Evolutionary conservation across 2,888 invertebrate genomes (phyloP).

Genomic region (Parnassius apollo): DNA sequence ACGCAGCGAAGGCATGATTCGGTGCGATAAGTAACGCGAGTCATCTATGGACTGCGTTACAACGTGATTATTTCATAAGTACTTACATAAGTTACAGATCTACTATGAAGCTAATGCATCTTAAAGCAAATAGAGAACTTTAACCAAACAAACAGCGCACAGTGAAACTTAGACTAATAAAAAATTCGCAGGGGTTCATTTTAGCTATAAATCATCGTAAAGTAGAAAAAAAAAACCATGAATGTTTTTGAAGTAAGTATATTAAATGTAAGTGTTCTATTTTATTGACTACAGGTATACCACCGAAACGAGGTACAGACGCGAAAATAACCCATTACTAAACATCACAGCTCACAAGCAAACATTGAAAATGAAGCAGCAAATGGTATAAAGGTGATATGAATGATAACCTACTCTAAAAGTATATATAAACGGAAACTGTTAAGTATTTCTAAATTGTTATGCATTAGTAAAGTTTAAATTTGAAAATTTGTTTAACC

Average conservation of each 20-base stretch:
- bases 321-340: constrained; percentile 56
- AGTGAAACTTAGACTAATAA: constrained; percentile 20
- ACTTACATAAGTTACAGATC: constrained; percentile 80
- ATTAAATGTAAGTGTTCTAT: constrained; percentile 24
- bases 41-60: constrained; percentile 44
- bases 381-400: constrained; percentile 59
- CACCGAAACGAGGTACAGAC: constrained; percentile 47
- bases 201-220: constrained; percentile 5
- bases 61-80: constrained; percentile 70
- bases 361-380: constrained; percentile 56
- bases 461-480: constrained; percentile 37
- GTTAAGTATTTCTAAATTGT: constrained; percentile 29
- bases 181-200: constrained; percentile 7
- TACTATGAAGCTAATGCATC: constrained; percentile 73
- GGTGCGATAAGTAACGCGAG: constrained; percentile 31
- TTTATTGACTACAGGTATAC: constrained; percentile 24
- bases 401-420: constrained; percentile 60
- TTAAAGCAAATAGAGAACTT: constrained; percentile 74
- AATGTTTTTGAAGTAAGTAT: constrained; percentile 17
- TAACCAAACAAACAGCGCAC: constrained; percentile 39
- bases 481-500: constrained; percentile 40
- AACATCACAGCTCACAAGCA: constrained; percentile 75
- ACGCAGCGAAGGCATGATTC: constrained; percentile 35
- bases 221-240: not conserved
- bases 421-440: constrained; percentile 35